Conservation (phyloP, 2,888 invertebrate genomes). For the Athrips mouffetella region DNA sequence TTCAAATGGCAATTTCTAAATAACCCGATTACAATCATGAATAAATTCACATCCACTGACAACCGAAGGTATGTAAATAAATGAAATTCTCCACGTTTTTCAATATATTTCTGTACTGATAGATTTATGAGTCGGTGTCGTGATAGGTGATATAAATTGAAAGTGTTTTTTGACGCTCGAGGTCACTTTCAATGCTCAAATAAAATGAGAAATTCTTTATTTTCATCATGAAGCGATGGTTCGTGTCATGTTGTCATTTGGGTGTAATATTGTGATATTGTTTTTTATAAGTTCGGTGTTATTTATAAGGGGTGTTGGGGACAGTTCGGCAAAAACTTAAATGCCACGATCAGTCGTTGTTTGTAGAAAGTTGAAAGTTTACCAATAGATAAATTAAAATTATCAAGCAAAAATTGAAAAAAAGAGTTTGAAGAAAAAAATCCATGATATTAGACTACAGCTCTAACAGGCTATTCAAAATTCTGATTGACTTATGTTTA, state of each 20-base stretch:
- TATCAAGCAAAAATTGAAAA: too few relatives aligned
- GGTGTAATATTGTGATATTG: neutral
- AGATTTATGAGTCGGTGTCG: neutral
- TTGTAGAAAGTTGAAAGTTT: too few relatives aligned
- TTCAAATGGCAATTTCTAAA: constrained; percentile 10
- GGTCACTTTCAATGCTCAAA: constrained; percentile 3
- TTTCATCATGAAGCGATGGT: neutral
- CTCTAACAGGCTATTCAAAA: too few relatives aligned
- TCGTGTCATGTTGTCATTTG: neutral
- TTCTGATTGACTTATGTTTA: too few relatives aligned
- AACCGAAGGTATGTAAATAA: neutral
- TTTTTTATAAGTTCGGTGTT: too few relatives aligned
- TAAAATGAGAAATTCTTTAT: too few relatives aligned
- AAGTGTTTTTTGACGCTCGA: neutral
- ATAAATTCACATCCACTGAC: neutral
- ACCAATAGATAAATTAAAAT: too few relatives aligned
- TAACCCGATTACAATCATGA: constrained; percentile 4
- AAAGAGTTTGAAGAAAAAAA: too few relatives aligned
- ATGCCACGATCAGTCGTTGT: too few relatives aligned
- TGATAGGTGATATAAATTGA: constrained; percentile 3
- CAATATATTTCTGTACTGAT: constrained; percentile 2
- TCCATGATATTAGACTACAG: too few relatives aligned
- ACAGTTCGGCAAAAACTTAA: too few relatives aligned
- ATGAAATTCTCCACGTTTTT: neutral
- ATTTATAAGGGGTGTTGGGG: too few relatives aligned